These are phyloP conservation scores for Nephrotoma guestfalica DNA, from an alignment of 2,888 invertebrate species.

Conservation along the genomic window DNA sequence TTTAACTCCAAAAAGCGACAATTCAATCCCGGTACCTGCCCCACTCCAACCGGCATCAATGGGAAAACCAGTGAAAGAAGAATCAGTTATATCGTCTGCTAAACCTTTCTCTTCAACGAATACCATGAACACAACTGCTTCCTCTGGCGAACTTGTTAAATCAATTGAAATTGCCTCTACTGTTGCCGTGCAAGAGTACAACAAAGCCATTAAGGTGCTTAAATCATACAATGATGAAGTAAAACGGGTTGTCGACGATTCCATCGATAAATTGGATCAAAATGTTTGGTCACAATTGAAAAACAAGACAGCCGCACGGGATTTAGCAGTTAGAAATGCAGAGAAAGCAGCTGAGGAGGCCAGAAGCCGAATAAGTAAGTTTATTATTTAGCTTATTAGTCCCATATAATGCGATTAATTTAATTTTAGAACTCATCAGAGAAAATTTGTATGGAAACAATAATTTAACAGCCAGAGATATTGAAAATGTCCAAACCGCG, in stretches of 20 bases:
- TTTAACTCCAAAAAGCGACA: not conserved
- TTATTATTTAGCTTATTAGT: not conserved
- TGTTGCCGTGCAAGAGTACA: slow-evolving; percentile 51
- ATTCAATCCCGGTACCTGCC: slow-evolving; percentile 1
- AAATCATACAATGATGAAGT: slow-evolving; percentile 34
- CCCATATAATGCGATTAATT: not conserved
- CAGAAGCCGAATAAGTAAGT: slow-evolving; percentile 37
- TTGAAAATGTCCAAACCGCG: slow-evolving; percentile 39
- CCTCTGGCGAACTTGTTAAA: slow-evolving; percentile 36
- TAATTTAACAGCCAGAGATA: slow-evolving; percentile 25
- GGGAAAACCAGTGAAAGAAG: not conserved
- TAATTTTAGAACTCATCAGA: not conserved
- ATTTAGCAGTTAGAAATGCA: slow-evolving; percentile 38
- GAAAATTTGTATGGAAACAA: not conserved
- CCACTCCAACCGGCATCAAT: not conserved
- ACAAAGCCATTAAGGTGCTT: slow-evolving; percentile 43
- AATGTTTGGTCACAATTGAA: slow-evolving; percentile 41
- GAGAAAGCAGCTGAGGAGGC: slow-evolving; percentile 45
- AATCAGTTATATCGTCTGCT: not conserved
- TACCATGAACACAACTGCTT: not conserved
- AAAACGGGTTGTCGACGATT: slow-evolving; percentile 41
- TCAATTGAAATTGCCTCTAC: slow-evolving; percentile 40
- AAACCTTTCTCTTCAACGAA: slow-evolving; percentile 4
- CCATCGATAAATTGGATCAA: slow-evolving; percentile 43
- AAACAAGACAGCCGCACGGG: slow-evolving; percentile 42